phyloP scores from a whole-genome alignment of 2,113 vertebrate species.

The Phaethon lepturus region DNA sequence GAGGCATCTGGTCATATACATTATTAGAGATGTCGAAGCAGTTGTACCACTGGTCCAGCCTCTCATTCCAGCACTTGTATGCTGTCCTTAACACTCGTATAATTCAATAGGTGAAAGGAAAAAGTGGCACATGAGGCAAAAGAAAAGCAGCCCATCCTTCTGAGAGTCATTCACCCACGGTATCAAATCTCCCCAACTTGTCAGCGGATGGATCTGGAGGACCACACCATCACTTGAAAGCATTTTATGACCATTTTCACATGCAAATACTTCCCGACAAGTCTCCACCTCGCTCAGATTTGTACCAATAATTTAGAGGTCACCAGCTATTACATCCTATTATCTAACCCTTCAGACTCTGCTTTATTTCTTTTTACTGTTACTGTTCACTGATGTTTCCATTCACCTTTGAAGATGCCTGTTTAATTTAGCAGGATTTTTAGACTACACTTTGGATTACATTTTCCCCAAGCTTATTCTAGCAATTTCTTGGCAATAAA shows the following conservation, averaged over 20 bases:
- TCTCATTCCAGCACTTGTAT: not conserved
- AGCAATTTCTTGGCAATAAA: constrained; percentile 17
- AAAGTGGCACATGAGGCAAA: not conserved
- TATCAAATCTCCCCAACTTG: not conserved
- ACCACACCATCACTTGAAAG: not conserved
- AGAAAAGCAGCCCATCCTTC: not conserved
- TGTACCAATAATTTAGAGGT: constrained; percentile 19
- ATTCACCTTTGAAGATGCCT: constrained; percentile 6
- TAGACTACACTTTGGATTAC: not conserved
- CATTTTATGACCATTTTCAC: not conserved
- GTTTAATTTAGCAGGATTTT: constrained; percentile 2
- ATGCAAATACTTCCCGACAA: not conserved
- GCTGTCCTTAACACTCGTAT: not conserved
- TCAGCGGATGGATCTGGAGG: not conserved
- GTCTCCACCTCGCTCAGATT: not conserved
- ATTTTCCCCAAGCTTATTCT: not conserved
- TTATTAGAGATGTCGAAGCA: not conserved
- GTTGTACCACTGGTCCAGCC: not conserved
- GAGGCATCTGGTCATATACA: not conserved
- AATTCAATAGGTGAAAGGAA: not conserved
- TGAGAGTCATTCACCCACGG: not conserved
- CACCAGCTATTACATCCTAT: constrained; percentile 24
- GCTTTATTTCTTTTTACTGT: not conserved
- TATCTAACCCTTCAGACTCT: constrained; percentile 3
- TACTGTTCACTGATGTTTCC: not conserved